Evolutionary conservation across 92 coral and sea anemone genomes (phyloP).

Genomic region (Pocillopora meandrina): DNA sequence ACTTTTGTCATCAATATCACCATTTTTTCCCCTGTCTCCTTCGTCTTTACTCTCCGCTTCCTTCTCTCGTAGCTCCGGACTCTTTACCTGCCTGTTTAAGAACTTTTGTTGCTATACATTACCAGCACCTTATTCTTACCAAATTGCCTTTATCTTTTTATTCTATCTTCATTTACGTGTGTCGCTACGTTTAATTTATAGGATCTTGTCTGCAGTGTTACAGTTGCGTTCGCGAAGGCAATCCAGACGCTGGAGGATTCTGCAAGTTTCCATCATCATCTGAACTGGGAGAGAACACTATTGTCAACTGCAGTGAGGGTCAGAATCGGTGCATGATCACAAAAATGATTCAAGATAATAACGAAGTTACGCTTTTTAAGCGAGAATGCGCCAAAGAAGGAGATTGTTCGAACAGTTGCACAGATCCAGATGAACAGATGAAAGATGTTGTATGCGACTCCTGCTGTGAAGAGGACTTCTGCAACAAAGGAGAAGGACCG

Average conservation of each 20-base stretch:
- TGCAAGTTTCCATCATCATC: not conserved
- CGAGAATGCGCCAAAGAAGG: not conserved
- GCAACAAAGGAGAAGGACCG: slow-evolving; percentile 31
- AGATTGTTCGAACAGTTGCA: not conserved
- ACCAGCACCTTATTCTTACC: too few relatives aligned
- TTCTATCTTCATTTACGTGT: too few relatives aligned
- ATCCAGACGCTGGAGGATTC: slow-evolving; percentile 17
- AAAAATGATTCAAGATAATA: slow-evolving; percentile 1
- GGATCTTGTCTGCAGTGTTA: slow-evolving; percentile 31
- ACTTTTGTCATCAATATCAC: too few relatives aligned
- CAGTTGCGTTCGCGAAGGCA: slow-evolving; percentile 9
- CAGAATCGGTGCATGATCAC: slow-evolving; percentile 11
- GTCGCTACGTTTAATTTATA: not conserved
- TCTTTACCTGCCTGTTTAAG: too few relatives aligned
- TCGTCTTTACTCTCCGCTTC: too few relatives aligned
- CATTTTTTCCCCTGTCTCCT: too few relatives aligned
- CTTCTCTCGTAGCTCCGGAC: too few relatives aligned
- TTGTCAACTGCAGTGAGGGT: not conserved
- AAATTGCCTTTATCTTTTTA: too few relatives aligned
- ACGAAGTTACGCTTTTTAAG: slow-evolving; percentile 12
- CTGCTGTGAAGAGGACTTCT: slow-evolving; percentile 31
- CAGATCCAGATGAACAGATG: not conserved
- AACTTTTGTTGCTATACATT: too few relatives aligned
- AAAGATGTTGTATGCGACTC: slow-evolving; percentile 1
- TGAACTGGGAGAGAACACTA: not conserved